Evolutionary conservation across 1,140 invertebrate genomes (phyloP).

Genomic region (Caenorhabditis briggsae): DNA sequence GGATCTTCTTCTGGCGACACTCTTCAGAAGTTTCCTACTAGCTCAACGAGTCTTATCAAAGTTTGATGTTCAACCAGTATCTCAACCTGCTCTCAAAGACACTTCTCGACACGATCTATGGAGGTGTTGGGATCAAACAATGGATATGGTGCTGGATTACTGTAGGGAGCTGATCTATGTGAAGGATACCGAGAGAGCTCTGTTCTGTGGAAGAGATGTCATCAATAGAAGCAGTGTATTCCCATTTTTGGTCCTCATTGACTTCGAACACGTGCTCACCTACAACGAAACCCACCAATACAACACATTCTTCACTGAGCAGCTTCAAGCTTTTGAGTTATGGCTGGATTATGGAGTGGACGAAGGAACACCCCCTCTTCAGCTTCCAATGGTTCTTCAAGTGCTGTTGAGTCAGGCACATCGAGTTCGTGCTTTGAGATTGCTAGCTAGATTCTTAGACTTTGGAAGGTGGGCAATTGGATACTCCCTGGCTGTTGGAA

Average conservation of each 20-base stretch:
- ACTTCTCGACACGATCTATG: slow-evolving; percentile 85
- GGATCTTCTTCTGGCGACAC: slow-evolving; percentile 95
- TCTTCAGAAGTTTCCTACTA: slow-evolving; percentile 96
- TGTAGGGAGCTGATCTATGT: slow-evolving; percentile 46
- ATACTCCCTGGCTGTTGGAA: slow-evolving; percentile 92
- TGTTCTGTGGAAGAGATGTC: slow-evolving; percentile 58
- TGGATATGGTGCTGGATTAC: slow-evolving; percentile 87
- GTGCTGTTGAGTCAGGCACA: slow-evolving; percentile 97
- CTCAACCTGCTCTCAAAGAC: slow-evolving; percentile 89
- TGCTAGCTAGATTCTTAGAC: slow-evolving; percentile 94
- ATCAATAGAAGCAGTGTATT: slow-evolving; percentile 40
- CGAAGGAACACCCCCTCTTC: slow-evolving; percentile 83
- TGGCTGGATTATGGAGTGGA: slow-evolving; percentile 63
- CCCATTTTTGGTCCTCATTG: slow-evolving; percentile 68
- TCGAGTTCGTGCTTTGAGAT: slow-evolving; percentile 90
- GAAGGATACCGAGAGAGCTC: slow-evolving; percentile 8
- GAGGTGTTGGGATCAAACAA: slow-evolving; percentile 92
- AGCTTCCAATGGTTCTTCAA: slow-evolving; percentile 95
- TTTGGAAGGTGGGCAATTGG: slow-evolving; percentile 97
- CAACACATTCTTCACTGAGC: slow-evolving; percentile 95
- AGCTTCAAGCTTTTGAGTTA: slow-evolving; percentile 96
- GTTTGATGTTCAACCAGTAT: slow-evolving; percentile 95
- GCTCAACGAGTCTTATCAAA: slow-evolving; percentile 95
- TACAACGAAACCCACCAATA: slow-evolving; percentile 79
- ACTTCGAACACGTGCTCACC: slow-evolving; percentile 53